These are phyloP conservation scores for Margaritifera margaritifera DNA, from an alignment of 2,888 invertebrate species.

Conservation along the genomic window DNA sequence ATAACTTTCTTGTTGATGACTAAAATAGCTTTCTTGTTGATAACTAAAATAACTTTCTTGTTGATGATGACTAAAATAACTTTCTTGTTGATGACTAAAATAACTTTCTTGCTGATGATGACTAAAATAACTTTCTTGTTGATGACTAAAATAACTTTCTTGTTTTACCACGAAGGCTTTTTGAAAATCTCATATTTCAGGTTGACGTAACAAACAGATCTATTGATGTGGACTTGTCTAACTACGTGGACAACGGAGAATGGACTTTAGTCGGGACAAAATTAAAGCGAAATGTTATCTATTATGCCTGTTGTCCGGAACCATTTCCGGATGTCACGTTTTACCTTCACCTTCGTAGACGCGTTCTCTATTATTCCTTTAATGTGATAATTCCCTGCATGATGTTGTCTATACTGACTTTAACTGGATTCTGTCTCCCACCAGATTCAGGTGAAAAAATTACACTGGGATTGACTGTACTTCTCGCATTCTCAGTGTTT, in stretches of 20 bases:
- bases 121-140: too few species aligned
- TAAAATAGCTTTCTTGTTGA: too few species aligned
- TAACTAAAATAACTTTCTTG: too few species aligned
- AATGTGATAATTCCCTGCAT: constrained; percentile 78
- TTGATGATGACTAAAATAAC: too few species aligned
- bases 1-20: too few species aligned
- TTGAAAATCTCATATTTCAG: constrained; percentile 8
- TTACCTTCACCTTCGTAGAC: constrained; percentile 74
- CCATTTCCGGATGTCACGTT: constrained; percentile 77
- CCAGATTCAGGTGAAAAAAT: constrained; percentile 77
- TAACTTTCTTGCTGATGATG: too few species aligned
- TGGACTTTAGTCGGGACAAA: constrained; percentile 76
- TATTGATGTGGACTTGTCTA: constrained; percentile 74
- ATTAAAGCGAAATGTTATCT: constrained; percentile 73
- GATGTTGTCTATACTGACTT: constrained; percentile 78
- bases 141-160: too few species aligned
- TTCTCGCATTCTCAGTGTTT: constrained; percentile 77
- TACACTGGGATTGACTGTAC: constrained; percentile 76
- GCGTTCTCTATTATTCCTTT: constrained; percentile 75
- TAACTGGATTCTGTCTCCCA: constrained; percentile 76
- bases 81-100: too few species aligned
- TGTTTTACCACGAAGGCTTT: too few species aligned
- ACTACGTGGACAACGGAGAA: constrained; percentile 77
- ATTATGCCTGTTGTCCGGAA: constrained; percentile 75
- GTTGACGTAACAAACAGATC: constrained; percentile 67